Percentiles rank a stretch among this genome's conserved stretches.
These are phyloP conservation scores for Mus spretus DNA, from an alignment of 2,797 vertebrate species.

Conservation along the genomic window DNA sequence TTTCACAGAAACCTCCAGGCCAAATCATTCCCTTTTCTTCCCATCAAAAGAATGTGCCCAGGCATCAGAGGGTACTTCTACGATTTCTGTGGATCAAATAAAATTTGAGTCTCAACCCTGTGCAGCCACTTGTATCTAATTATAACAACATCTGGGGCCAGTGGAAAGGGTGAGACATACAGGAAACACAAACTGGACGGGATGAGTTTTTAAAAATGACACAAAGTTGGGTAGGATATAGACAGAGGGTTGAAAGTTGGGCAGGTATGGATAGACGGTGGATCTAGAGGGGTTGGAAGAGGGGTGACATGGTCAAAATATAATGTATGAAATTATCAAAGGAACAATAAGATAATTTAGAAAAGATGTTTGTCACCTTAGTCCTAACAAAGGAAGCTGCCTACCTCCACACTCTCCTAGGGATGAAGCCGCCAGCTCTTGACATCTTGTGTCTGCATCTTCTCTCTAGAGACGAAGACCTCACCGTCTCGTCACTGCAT, in stretches of 20 bases:
- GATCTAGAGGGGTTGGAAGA: too few species aligned
- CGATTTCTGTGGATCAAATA: not conserved
- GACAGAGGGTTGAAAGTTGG: too few species aligned
- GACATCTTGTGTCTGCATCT: not conserved
- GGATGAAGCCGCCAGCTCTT: not conserved
- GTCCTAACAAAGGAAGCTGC: not conserved
- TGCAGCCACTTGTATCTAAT: not conserved
- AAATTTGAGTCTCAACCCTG: not conserved
- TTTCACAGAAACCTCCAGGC: not conserved
- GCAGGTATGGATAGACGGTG: too few species aligned
- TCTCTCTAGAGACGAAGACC: not conserved
- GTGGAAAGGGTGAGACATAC: not conserved
- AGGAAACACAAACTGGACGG: not conserved
- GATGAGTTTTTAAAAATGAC: too few species aligned
- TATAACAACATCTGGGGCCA: not conserved
- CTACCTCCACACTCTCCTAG: not conserved
- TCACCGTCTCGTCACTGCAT: not conserved
- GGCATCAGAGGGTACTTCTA: slow-evolving; percentile 1
- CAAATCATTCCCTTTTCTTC: not conserved
- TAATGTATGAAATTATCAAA: not conserved
- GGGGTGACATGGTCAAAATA: not conserved
- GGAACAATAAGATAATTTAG: not conserved
- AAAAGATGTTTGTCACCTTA: not conserved
- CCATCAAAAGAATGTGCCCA: not conserved
- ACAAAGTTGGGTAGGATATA: not conserved